Conservation (phyloP, 2,888 invertebrate species). For the Prosapia bicincta region DNA sequence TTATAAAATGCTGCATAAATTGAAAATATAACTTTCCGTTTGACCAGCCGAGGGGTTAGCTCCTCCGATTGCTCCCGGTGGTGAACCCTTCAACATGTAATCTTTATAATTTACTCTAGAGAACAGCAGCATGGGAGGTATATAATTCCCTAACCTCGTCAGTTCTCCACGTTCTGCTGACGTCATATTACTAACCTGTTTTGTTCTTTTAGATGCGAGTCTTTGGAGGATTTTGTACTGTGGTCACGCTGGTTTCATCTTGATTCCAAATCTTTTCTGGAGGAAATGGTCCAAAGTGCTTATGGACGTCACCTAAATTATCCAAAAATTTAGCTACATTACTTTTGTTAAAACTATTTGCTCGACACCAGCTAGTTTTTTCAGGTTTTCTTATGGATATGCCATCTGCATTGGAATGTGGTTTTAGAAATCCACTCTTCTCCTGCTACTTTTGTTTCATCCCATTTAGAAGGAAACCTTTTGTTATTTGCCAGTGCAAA, state of each 20-base stretch:
- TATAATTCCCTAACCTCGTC: conserved; percentile 32
- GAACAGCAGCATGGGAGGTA: conserved; percentile 39
- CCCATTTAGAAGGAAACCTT: conserved; percentile 1
- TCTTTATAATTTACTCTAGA: conserved; percentile 38
- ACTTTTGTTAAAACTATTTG: conserved; percentile 12
- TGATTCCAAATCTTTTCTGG: too few species aligned
- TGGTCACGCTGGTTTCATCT: too few species aligned
- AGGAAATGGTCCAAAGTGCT: too few species aligned
- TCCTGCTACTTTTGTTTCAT: conserved; percentile 13
- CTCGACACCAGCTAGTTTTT: neutral
- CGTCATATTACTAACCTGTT: conserved; percentile 45
- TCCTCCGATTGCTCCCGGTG: conserved; percentile 42
- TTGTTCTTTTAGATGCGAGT: conserved; percentile 44
- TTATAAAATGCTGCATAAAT: conserved; percentile 42
- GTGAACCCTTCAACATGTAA: conserved; percentile 43
- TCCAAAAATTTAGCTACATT: too few species aligned
- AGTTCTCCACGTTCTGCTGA: conserved; percentile 43
- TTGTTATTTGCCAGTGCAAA: conserved; percentile 14
- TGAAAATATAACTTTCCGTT: conserved; percentile 39
- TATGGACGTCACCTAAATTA: conserved; percentile 30
- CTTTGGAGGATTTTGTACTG: conserved; percentile 44
- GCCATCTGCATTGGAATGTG: too few species aligned
- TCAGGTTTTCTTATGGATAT: too few species aligned
- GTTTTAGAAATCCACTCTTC: conserved; percentile 17
- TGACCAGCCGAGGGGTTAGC: conserved; percentile 43